A percentile compares a stretch with the other conserved stretches of the same genome.
Evolutionary conservation across 2,113 vertebrate species (phyloP).

Genomic region (Limnothrissa miodon): DNA sequence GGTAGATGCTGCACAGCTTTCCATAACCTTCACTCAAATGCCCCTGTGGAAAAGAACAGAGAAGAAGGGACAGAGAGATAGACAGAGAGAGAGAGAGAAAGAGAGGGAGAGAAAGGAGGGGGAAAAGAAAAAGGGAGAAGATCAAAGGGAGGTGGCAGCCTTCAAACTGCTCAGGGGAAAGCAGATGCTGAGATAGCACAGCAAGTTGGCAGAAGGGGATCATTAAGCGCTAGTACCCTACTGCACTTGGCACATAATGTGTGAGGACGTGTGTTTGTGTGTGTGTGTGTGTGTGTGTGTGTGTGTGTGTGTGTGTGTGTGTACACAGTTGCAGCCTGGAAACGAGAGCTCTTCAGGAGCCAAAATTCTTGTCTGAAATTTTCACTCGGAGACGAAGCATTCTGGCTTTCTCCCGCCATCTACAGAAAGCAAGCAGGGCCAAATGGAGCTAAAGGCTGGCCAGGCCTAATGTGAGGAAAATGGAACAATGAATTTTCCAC

Average conservation of each 20-base stretch:
- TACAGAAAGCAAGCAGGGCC: constrained; percentile 4
- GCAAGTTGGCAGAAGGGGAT: constrained; percentile 3
- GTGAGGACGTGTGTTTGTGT: neutral
- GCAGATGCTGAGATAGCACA: neutral
- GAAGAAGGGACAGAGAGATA: constrained; percentile 9
- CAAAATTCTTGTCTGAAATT: neutral
- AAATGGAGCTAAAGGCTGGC: neutral
- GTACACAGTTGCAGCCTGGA: constrained; percentile 26
- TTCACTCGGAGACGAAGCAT: neutral
- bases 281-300: neutral
- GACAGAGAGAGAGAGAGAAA: constrained; percentile 4
- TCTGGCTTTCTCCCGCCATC: neutral
- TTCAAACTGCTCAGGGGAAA: constrained; percentile 6
- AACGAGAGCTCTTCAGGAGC: neutral
- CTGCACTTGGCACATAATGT: neutral
- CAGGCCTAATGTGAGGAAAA: neutral
- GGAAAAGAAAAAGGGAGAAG: neutral
- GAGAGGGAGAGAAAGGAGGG: neutral
- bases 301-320: constrained; percentile 3
- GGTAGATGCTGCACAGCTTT: constrained; percentile 96
- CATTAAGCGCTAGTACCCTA: neutral
- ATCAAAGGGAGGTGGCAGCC: constrained; percentile 24
- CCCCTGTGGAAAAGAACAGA: constrained; percentile 67
- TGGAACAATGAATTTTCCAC: neutral
- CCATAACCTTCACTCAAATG: constrained; percentile 95